Base-by-base conservation (phyloP, 2,797 vertebrate genomes). In the Australoheros facetus region DNA sequence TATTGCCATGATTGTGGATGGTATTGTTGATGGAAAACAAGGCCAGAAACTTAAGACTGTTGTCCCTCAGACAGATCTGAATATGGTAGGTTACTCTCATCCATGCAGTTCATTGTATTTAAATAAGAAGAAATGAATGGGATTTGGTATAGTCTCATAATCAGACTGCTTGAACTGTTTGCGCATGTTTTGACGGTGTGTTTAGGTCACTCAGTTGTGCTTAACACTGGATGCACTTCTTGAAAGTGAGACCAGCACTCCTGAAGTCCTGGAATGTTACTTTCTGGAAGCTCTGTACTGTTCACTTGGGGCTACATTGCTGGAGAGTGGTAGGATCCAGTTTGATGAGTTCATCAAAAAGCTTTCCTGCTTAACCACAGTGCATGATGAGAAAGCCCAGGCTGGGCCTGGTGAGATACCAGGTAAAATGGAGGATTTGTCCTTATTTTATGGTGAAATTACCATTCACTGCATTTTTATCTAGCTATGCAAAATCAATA, bases 251-350 rank as follows among this genome's bases (percentile, higher is more conserved):
- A 71, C 82, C 1, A 89, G 94, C 42, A 93, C 89, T n/a, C 78
- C 84, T 0, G 94, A 96, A 12, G 93, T 97, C 37, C 88, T 99
- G 72, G 98, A 99, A 86, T 96, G 97, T 91, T 96, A 93, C 90
- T 99, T 99, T 90, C 88, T 99, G 78, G 98, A 99, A 92, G 97
- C 98, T 21, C 92, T 99, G 34, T 99, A 96, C 89, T 98, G 94
- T 70, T 99, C 98, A 1, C 93, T 99, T 12, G 98, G 98, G 1
- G 97, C 96, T 53, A 80, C 95, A 4, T 93, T 99, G 71, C 86
- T 98, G 1, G 97, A 97, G 34, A 81, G 71, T 0, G 95, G 89
- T 32, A 94, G 96, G 87, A 53, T 82, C 13, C 96, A 92, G 79
- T 99, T 99, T 87, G 98, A 99, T 39, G 95, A 96, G n/a, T 89